Conservation (phyloP, 1,140 invertebrate species). For the Agraylea sexmaculata region DNA sequence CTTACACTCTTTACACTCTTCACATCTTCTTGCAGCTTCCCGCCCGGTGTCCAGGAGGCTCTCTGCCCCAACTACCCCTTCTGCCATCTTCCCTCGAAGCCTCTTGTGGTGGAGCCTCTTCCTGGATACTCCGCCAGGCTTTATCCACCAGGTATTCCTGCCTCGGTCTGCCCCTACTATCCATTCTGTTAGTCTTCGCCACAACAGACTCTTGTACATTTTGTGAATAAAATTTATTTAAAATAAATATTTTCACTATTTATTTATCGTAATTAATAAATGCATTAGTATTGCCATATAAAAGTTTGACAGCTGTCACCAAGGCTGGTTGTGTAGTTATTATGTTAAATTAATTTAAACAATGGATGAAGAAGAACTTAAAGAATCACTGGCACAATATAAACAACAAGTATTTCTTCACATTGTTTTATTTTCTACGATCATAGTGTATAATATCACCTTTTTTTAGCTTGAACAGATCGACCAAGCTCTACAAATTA, state of each 20-base stretch:
- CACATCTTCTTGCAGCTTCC: too few species aligned
- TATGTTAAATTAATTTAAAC: not conserved
- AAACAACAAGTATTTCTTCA: constrained; percentile 35
- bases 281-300: too few species aligned
- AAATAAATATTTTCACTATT: too few species aligned
- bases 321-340: too few species aligned
- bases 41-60: too few species aligned
- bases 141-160: constrained; percentile 42
- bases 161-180: constrained; percentile 38
- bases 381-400: constrained; percentile 37
- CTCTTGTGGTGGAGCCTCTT: constrained; percentile 12
- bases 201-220: too few species aligned
- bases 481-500: constrained; percentile 40
- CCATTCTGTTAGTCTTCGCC: constrained; percentile 23
- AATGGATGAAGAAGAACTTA: constrained; percentile 24
- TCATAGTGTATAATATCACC: constrained; percentile 8
- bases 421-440: constrained; percentile 18
- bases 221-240: too few species aligned
- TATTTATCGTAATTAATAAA: too few species aligned
- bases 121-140: constrained; percentile 19
- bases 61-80: too few species aligned
- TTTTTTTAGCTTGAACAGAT: constrained; percentile 47
- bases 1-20: too few species aligned
- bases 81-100: too few species aligned
- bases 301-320: too few species aligned